phyloP scores from a whole-genome alignment of 2,888 invertebrate species.

The Stenichneumon culpator region DNA sequence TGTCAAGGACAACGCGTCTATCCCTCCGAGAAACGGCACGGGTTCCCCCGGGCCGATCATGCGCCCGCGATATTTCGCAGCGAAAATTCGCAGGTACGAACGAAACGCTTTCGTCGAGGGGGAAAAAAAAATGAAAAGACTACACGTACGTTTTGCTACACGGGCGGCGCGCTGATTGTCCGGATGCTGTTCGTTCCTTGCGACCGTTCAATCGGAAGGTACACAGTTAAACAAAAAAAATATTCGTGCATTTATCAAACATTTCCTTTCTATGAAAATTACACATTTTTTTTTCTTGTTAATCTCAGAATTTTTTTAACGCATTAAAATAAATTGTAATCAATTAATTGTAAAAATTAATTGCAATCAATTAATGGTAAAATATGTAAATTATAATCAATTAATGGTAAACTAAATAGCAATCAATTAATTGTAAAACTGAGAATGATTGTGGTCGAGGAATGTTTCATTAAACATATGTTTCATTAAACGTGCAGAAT shows the following conservation, averaged over 20 bases:
- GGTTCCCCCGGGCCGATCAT: not conserved
- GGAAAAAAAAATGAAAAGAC: not conserved
- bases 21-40: constrained; percentile 49
- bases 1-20: constrained; percentile 83
- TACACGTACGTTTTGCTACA: not conserved
- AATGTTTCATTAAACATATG: not conserved
- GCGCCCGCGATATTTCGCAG: not conserved
- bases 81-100: constrained; percentile 10
- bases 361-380: too few relatives aligned
- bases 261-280: not conserved
- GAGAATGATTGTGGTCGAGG: not conserved
- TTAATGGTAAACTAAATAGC: too few relatives aligned
- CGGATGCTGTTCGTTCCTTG: not conserved
- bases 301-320: too few relatives aligned
- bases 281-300: not conserved
- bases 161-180: not conserved
- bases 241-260: not conserved
- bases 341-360: too few relatives aligned
- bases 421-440: not conserved
- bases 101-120: not conserved
- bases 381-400: too few relatives aligned
- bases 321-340: too few relatives aligned
- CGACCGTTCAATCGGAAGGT: not conserved
- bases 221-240: not conserved
- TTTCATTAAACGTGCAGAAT: too few relatives aligned